These are phyloP conservation scores for Phalangium opilio DNA, from an alignment of 2,888 invertebrate species.

Conservation along the genomic window DNA sequence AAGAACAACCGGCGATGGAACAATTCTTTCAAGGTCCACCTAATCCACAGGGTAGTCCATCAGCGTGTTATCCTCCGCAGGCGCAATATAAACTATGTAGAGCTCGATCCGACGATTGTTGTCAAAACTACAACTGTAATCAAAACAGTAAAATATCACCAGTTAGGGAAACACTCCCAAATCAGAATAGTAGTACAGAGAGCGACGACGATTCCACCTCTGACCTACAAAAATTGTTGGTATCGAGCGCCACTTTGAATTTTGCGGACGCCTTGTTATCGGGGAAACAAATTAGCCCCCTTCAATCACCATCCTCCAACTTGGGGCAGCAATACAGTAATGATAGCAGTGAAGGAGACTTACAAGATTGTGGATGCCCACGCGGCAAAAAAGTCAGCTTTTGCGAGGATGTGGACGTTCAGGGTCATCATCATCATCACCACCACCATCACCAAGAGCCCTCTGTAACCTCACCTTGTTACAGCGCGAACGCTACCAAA, in stretches of 20 bases:
- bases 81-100: neutral
- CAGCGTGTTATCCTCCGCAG: neutral
- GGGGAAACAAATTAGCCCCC: constrained; percentile 4
- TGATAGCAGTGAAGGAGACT: neutral
- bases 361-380: neutral
- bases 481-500: too few relatives aligned
- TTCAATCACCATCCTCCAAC: neutral
- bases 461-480: too few relatives aligned
- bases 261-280: constrained; percentile 8
- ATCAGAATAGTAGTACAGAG: neutral
- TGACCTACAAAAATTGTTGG: constrained; percentile 4
- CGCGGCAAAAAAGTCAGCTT: constrained; percentile 58
- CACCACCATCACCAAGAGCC: too few relatives aligned
- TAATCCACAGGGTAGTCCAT: neutral
- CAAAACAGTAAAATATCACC: too few relatives aligned
- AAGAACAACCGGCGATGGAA: neutral
- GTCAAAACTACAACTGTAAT: too few relatives aligned
- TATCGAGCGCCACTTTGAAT: constrained; percentile 9
- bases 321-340: neutral
- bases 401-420: constrained; percentile 39
- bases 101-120: neutral
- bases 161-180: neutral
- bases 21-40: neutral
- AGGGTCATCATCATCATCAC: too few relatives aligned
- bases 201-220: neutral